Base-by-base conservation (phyloP, 2,888 invertebrate species). In the Drosophila mimetica region DNA sequence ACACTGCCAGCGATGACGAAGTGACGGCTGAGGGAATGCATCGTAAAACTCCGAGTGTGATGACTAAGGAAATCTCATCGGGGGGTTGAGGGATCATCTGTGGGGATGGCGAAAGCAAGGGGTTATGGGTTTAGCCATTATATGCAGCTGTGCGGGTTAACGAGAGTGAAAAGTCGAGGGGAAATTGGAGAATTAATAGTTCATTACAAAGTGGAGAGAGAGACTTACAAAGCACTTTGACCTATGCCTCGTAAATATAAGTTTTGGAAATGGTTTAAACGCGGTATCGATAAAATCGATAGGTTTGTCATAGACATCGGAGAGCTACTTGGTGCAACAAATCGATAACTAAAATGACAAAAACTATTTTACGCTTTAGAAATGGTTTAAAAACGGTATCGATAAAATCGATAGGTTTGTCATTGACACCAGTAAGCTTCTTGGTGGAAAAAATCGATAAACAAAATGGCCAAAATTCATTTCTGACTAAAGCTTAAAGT, bases 121-220 rank as follows among this genome's bases (percentile, higher is more conserved):
- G 42, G 42, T 39, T 39, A 13, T n/a, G 42, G 25, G 22, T 37
- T 28, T 22, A 18, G 66, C 53, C 32, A 66, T 65, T 66, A 53
- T n/a, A 42, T 51, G 65, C 63, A 64, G 63, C 63, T 64, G 63
- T 44, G 51, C 42, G 52, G 20, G 50, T 63, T 42, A 61, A 48
- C 11, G 32, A 34, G 59, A 32, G 48, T 13, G 42, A 55, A 57
- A 39, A 54, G 57, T 30, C 34, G 22, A 25, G 14, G 34, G 14
- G 42, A 44, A 59, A 41, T 44, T 46, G 44, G 16, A 37, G 37
- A 59, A 37, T 46, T 46, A 61, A 61, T 60, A 61, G 46, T 20
- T 36, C 20, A 44, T 59, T 36, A 52, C 55, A 37, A 52, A 13
- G 11, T 20, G 14, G 36, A 11, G 36, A 11, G 22, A 36, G n/a